Base-by-base conservation (phyloP, 2,888 invertebrate genomes). In the Drosophila subsilvestris region DNA sequence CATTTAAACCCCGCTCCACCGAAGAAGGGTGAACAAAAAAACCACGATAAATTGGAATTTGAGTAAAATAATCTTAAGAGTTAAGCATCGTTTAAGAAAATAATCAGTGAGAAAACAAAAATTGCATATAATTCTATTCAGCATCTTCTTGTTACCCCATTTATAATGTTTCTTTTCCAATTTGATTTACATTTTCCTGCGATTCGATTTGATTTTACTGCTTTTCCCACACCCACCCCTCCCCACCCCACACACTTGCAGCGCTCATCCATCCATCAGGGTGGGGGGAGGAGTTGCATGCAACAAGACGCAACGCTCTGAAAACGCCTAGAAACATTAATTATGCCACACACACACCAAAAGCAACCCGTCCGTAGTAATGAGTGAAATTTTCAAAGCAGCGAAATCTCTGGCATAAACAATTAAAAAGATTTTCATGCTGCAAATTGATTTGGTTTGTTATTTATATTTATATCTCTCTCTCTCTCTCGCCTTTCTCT, bases 111-210 rank as follows among this genome's bases (percentile, higher is more conserved):
- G 63, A 76, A 74, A 69, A 76, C 69, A 87, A 88, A 89, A 90
- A 90, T 83, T 89, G 89, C 89, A 90, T 90, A 82, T 81, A 73
- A 73, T 80, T 88, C 82, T 90, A 89, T 86, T 90, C 88, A 90
- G 86, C 89, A 90, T 89, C 82, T 83, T 74, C 71, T 86, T 79
- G 82, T 85, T 86, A 63, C 63, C 59, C 50, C 50, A 67, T 70
- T 57, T 51, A 56, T 47, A 49, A 29, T 57, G 55, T 42, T 68
- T 61, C 29, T 45, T 50, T 45, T 61, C 61, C 51, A 29, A 32
- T 48, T 49, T 54, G n/a, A 51, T 51, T 32, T 63, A 45, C 17
- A 47, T 65, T 61, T 50, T 54, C 53, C 49, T 37, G 43, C 55
- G 49, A 68, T 56, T 68, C 45, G 47, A 20, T 71, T 58, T 37